Base-by-base conservation (phyloP, 92 coral and sea anemone species). In the Metridium senile region DNA sequence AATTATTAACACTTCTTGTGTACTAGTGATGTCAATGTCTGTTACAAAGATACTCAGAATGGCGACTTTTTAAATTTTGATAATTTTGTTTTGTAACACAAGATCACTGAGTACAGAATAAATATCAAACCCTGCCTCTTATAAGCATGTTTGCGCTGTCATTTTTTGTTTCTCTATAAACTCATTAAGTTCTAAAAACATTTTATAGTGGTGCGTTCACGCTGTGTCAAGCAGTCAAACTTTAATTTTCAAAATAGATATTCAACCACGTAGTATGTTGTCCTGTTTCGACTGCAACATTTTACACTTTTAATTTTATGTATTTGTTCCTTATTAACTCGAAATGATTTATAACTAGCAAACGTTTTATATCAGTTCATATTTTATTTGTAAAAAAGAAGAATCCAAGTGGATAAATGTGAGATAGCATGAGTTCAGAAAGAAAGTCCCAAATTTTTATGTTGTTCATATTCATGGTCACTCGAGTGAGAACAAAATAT, bases 151-250 rank as follows among this genome's bases (percentile, higher is more conserved):
- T 59, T 59, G 66, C 32, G 8, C 32, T 22, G 66, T 22, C 49
- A 39, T 9, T 59, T 54, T 59, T 59, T 59, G 66, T 22, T 59
- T 59, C 66, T 7, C 33, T 39, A 39, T 22, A 22, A 59, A 59
- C 66, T 59, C 66, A 59, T 22, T 22, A 6, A 22, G 31, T 59
- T 59, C 22, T 9, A 59, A 59, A 59, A 59, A 59, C 32, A 22
- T 26, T 26, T 59, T 59, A 6, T 18, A 59, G 17, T 59, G 3
- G 8, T 3, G 61, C 13, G 9, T 2, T 22, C 66, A 59, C 18
- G 66, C 66, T 59, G 32, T 1, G 31, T 26, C 3, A 1, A 26
- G 32, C 32, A 59, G 66, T 59, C 20, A 54, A 54, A 54, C 59
- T 54, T 54, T 54, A 54, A 54, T 54, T 54, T 39, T 54, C 20